Conservation (phyloP, 2,113 vertebrate species). For the Pygoscelis antarcticus region DNA sequence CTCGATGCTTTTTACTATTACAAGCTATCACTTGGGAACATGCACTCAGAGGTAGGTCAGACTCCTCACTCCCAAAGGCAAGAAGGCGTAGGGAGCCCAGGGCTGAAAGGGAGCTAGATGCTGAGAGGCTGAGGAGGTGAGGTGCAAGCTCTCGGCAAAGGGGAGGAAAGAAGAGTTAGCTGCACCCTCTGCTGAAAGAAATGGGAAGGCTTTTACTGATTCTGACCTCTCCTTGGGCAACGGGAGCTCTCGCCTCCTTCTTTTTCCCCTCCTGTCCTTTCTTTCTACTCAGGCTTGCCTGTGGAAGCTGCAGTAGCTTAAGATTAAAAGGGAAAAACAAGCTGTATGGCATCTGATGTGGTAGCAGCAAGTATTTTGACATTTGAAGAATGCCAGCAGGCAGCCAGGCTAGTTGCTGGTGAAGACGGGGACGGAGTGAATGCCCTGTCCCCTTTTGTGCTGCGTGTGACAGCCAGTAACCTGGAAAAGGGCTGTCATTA, state of each 20-base stretch:
- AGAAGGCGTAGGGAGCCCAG: neutral
- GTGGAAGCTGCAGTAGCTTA: neutral
- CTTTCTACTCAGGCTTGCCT: neutral
- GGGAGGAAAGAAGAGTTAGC: neutral
- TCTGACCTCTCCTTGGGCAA: neutral
- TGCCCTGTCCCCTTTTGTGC: neutral
- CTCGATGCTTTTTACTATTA: neutral
- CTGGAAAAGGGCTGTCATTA: neutral
- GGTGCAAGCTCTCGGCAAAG: neutral
- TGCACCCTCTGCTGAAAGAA: neutral
- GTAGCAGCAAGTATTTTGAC: neutral
- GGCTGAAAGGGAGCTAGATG: neutral
- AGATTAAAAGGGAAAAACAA: neutral
- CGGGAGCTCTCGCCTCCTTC: neutral
- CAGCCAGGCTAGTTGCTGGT: neutral
- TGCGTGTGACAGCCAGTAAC: neutral
- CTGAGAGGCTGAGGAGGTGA: neutral
- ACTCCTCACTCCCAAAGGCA: neutral
- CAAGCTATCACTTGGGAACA: neutral
- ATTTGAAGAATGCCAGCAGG: neutral
- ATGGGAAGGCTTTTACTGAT: neutral
- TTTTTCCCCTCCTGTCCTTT: neutral
- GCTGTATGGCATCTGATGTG: neutral
- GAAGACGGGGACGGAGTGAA: fast-evolving
- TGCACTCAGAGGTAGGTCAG: neutral